These are phyloP conservation scores for Nyctereutes procyonoides DNA, from an alignment of 2,113 vertebrate species.

Conservation along the genomic window DNA sequence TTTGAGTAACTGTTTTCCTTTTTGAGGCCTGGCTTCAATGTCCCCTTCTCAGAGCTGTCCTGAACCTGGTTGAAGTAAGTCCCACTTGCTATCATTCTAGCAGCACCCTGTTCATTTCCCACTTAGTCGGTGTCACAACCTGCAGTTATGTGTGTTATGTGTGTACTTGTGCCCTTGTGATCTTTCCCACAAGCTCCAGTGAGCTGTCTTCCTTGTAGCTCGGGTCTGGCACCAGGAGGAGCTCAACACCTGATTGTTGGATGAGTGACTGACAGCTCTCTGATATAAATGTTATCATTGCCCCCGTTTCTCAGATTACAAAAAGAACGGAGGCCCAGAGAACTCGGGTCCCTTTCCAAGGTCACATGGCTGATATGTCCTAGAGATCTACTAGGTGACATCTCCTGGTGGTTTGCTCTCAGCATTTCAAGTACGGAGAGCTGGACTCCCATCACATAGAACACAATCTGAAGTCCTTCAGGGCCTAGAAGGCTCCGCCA, in stretches of 20 bases:
- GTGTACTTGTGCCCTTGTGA: neutral
- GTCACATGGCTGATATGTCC: neutral
- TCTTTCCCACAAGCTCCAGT: neutral
- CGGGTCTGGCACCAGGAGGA: neutral
- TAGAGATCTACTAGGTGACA: neutral
- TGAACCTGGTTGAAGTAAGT: neutral
- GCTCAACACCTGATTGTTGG: neutral
- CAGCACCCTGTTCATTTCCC: neutral
- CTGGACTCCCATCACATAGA: neutral
- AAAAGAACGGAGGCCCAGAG: neutral
- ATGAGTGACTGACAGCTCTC: neutral
- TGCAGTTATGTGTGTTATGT: neutral
- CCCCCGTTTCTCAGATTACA: neutral
- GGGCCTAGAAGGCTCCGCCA: neutral
- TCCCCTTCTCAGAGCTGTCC: neutral
- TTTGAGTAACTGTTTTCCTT: neutral
- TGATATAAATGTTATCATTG: neutral
- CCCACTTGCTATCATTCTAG: no score
- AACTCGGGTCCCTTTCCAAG: neutral
- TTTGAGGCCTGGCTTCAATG: neutral
- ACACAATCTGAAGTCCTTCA: neutral
- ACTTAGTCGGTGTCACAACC: no score
- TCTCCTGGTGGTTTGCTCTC: neutral
- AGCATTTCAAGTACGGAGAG: neutral
- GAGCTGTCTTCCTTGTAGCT: no score